These are phyloP conservation scores for Cecidostiba fungosa DNA, from an alignment of 2,888 invertebrate species.

Conservation along the genomic window DNA sequence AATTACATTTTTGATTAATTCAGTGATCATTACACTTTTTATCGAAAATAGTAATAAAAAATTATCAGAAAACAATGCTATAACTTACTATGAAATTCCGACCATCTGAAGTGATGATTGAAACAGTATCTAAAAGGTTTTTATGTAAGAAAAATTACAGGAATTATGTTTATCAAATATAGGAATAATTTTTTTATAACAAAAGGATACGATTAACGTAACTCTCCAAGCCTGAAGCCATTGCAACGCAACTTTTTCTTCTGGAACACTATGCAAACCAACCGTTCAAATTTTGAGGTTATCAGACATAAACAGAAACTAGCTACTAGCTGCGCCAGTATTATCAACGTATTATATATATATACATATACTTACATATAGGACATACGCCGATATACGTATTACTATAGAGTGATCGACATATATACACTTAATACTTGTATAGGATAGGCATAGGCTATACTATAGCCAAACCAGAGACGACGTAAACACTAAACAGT, in stretches of 20 bases:
- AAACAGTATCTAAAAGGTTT: slow-evolving; percentile 87
- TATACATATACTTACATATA: not conserved
- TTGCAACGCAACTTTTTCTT: slow-evolving; percentile 73
- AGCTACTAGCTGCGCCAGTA: not conserved
- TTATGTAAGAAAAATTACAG: slow-evolving; percentile 61
- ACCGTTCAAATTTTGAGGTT: slow-evolving; percentile 58
- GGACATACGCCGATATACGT: not conserved
- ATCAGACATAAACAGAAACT: slow-evolving; percentile 50
- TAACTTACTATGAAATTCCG: slow-evolving; percentile 93
- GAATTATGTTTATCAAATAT: slow-evolving; percentile 29
- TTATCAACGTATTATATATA: not conserved
- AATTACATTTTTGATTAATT: slow-evolving; percentile 33
- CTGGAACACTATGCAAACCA: slow-evolving; percentile 10
- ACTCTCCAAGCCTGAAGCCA: slow-evolving; percentile 93
- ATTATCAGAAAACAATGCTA: not conserved
- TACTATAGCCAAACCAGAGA: too few relatives aligned
- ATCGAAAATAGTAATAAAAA: slow-evolving; percentile 21
- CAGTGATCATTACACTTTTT: slow-evolving; percentile 49
- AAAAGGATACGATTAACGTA: slow-evolving; percentile 91
- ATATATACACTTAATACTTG: too few relatives aligned
- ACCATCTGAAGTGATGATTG: slow-evolving; percentile 97
- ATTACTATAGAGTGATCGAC: too few relatives aligned
- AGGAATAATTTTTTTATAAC: slow-evolving; percentile 10
- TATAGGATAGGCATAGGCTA: too few relatives aligned
- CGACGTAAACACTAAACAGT: too few relatives aligned